A percentile compares a stretch with the other conserved stretches of the same genome.
Conservation (phyloP, 2,888 invertebrate genomes). For the Epinotia ramella region DNA sequence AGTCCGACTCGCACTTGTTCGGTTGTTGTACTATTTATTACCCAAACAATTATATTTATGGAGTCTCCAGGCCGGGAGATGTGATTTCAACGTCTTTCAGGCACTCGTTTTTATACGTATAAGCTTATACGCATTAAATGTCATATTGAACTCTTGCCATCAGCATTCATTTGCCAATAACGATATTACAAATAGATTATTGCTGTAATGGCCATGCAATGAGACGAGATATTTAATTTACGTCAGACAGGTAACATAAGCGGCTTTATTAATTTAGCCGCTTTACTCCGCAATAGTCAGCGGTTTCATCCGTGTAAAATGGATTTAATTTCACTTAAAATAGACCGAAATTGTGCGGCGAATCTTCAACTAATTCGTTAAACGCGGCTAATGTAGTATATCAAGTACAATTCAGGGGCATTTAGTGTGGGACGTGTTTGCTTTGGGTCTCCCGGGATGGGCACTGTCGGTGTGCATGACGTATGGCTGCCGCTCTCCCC, state of each 20-base stretch:
- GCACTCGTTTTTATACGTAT: no score
- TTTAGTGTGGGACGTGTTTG: slow-evolving; percentile 46
- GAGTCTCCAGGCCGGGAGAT: no score
- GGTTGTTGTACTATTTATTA: no score
- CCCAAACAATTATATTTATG: no score
- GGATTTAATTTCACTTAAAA: slow-evolving; percentile 23
- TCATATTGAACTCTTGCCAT: no score
- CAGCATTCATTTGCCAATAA: no score
- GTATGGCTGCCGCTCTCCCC: slow-evolving; percentile 56
- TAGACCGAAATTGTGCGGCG: slow-evolving; percentile 12
- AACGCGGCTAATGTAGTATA: slow-evolving; percentile 42
- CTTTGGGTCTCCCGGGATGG: slow-evolving; percentile 54
- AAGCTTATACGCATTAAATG: no score
- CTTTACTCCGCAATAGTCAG: slow-evolving; percentile 28
- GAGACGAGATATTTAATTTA: slow-evolving; percentile 3
- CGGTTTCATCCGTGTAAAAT: slow-evolving; percentile 29
- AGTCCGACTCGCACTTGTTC: no score
- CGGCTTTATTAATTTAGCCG: slow-evolving; percentile 31
- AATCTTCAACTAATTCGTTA: slow-evolving; percentile 39
- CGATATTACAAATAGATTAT: background rate
- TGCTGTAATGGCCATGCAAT: background rate
- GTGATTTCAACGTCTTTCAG: no score
- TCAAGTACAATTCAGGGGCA: slow-evolving; percentile 48
- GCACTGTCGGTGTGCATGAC: slow-evolving; percentile 60
- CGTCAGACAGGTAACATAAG: slow-evolving; percentile 17